Percentiles rank a stretch among this genome's conserved stretches.
Conservation (phyloP, 2,888 invertebrate species). For the Amphipyra tragopoginis region DNA sequence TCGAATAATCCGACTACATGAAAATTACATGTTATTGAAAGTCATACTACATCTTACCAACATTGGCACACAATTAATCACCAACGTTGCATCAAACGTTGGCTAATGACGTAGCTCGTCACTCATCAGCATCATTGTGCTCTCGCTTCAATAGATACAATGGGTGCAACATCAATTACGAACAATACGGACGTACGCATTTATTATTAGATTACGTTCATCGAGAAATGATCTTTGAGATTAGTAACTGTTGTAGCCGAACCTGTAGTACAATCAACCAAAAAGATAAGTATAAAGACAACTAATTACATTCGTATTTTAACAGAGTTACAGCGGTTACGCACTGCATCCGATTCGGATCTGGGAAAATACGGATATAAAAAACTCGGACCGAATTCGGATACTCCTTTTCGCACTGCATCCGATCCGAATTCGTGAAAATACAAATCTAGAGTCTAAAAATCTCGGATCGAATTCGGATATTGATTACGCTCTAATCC, state of each 20-base stretch:
- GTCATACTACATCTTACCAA: constrained; percentile 25
- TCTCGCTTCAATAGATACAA: constrained; percentile 46
- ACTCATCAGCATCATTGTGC: constrained; percentile 50
- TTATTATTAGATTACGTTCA: constrained; percentile 49
- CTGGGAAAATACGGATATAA: too few species aligned
- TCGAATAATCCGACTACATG: not conserved
- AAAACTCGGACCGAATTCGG: too few species aligned
- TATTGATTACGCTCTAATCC: too few species aligned
- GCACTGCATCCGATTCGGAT: too few species aligned
- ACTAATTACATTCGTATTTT: too few species aligned
- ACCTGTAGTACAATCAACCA: not conserved
- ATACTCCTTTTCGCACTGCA: too few species aligned
- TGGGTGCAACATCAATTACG: constrained; percentile 49
- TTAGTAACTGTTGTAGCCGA: constrained; percentile 32
- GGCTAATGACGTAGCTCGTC: constrained; percentile 46
- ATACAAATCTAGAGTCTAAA: too few species aligned
- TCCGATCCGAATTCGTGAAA: too few species aligned
- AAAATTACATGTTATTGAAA: constrained; percentile 11
- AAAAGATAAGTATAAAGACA: too few species aligned
- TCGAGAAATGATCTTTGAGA: constrained; percentile 37
- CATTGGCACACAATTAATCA: constrained; percentile 41
- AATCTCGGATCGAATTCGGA: too few species aligned
- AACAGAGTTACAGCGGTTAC: too few species aligned
- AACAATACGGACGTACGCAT: constrained; percentile 40
- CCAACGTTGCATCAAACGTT: constrained; percentile 31